Evolutionary conservation across 2,797 vertebrate genomes (phyloP), one percentile per base, ranked within the genome.

Genomic region (Poliocrania exsul): DNA sequence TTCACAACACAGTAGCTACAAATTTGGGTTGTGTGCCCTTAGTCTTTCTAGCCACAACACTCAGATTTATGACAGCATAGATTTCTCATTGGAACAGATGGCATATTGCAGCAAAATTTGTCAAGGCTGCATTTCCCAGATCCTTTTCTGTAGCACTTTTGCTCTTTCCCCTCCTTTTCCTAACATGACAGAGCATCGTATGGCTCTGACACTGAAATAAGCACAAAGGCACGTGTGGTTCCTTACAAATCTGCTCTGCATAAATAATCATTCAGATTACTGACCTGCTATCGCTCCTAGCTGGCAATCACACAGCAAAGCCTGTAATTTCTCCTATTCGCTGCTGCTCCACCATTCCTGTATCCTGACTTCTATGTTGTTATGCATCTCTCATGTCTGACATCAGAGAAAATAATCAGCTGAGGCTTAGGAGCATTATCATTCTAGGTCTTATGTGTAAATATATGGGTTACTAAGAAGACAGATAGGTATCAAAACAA

Each of bases 1-100:
- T 90, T 86, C 79, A 84, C 54, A 81, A 84, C 79, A 72, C 19
- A 37, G 15, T 28, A 70, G 50, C 66, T 75, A 84, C n/a, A 90
- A 81, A 78, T 82, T 57, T 89, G 42, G 15, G 42, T 92, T 86
- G 38, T 2, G 2, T 86, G 80, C 56, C 86, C 88, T 78, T 65
- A 31, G 11, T 83, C 25, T 92, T 92, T 70, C 78, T 56, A 97
- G 86, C 75, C 92, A 89, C 80, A 96, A 86, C 89, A 88, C n/a
- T 92, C 72, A 77, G 81, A 82, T 53, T 92, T 88, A 89, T 35
- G 79, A 84, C 72, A 80, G 70, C 67, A 75, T 61, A 79, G 64
- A 77, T 95, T 95, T 87, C 93, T 83, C 87, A 29, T 61, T 42
- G 74, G 86, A 96, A 66, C 78, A 95, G 93, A 90, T 83, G 92